A percentile compares a stretch with the other conserved stretches of the same genome.
phyloP scores from a whole-genome alignment of 1,140 invertebrate species.

The Saccostrea cuccullata region DNA sequence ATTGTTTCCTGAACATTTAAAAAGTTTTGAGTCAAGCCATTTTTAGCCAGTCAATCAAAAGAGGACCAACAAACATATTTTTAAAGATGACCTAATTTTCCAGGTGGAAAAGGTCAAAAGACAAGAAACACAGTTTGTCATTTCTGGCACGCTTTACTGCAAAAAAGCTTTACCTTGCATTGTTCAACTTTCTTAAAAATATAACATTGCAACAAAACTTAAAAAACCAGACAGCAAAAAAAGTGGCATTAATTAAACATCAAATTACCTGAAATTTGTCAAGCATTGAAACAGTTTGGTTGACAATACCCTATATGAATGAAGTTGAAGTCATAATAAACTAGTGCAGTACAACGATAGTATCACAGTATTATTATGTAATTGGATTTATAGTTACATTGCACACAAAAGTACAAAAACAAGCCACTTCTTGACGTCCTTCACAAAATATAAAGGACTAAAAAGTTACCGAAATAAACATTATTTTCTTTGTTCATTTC shows the following conservation, averaged over 20 bases:
- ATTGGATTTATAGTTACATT: constrained; percentile 34
- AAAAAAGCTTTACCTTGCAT: constrained; percentile 59
- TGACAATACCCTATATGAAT: constrained; percentile 15
- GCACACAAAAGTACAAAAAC: not conserved
- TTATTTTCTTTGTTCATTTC: constrained; percentile 31
- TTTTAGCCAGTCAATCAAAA: too few species aligned
- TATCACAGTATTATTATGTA: constrained; percentile 36
- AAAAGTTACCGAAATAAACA: not conserved
- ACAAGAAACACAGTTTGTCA: constrained; percentile 33
- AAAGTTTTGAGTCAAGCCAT: too few species aligned
- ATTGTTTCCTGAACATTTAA: too few species aligned
- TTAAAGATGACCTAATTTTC: too few species aligned
- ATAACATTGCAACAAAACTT: constrained; percentile 61
- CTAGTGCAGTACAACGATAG: constrained; percentile 14
- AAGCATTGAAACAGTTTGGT: constrained; percentile 45
- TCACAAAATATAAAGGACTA: not conserved
- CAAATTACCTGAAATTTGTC: constrained; percentile 27
- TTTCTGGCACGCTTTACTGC: constrained; percentile 61
- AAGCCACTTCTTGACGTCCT: not conserved
- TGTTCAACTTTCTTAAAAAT: constrained; percentile 56
- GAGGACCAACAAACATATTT: too few species aligned
- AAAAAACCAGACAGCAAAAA: constrained; percentile 34
- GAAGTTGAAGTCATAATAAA: not conserved
- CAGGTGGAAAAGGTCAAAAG: not conserved
- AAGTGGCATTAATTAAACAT: constrained; percentile 33